phyloP scores from a whole-genome alignment of 2,113 vertebrate genomes.

The Odocoileus virginianus region DNA sequence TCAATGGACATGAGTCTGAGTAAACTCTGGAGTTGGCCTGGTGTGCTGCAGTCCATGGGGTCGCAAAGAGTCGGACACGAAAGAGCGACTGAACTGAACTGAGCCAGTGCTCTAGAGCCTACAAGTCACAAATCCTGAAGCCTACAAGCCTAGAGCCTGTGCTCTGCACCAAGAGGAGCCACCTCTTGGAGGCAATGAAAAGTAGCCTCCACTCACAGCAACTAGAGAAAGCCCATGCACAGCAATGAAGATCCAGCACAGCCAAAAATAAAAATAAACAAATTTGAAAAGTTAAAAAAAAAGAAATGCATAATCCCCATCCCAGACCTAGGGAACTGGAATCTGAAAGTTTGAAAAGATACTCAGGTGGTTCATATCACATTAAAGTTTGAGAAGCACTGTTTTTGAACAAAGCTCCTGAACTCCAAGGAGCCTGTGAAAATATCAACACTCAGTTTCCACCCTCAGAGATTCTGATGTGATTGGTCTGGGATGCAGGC shows the following conservation, averaged over 20 bases:
- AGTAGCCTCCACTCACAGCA: neutral
- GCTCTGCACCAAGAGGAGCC: neutral
- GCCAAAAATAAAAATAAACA: neutral
- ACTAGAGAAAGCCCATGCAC: neutral
- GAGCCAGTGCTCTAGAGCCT: neutral
- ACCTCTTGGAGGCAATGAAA: neutral
- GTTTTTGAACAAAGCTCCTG: neutral
- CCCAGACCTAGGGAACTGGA: neutral
- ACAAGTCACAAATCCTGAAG: neutral
- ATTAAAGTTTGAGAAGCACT: neutral
- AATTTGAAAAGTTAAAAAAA: neutral
- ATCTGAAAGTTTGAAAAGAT: neutral
- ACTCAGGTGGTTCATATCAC: neutral
- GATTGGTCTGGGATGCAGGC: neutral
- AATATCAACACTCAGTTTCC: neutral
- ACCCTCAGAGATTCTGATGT: neutral
- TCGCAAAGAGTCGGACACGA: neutral
- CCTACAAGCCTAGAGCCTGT: neutral
- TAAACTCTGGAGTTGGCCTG: neutral
- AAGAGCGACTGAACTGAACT: neutral
- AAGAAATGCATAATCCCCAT: neutral
- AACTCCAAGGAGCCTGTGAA: neutral
- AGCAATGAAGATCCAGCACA: neutral
- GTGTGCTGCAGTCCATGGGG: neutral
- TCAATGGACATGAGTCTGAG: neutral